Conservation (phyloP, 2,113 vertebrate species). For the Nannospalax galili region DNA sequence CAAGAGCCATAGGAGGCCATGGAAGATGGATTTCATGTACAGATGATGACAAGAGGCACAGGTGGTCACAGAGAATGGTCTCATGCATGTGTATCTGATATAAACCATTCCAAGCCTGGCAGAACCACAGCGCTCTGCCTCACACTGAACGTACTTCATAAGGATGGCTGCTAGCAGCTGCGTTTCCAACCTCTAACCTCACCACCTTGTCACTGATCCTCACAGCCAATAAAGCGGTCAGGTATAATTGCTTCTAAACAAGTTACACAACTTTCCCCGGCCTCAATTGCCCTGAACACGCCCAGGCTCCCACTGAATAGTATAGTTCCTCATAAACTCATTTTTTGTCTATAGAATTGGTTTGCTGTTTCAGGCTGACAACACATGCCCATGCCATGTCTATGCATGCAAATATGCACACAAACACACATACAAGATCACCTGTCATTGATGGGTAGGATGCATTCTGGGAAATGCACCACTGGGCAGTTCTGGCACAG, state of each 20-base stretch:
- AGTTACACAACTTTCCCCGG: neutral
- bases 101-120: neutral
- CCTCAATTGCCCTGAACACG: too few species aligned
- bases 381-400: neutral
- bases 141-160: neutral
- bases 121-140: neutral
- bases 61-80: neutral
- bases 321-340: neutral
- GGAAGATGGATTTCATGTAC: neutral
- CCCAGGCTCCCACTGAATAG: too few species aligned
- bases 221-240: neutral
- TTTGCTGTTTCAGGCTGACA: neutral
- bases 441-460: neutral
- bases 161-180: neutral
- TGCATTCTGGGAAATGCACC: neutral
- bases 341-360: neutral
- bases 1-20: neutral
- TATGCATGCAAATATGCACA: neutral
- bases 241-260: neutral
- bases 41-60: neutral
- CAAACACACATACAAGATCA: neutral
- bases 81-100: neutral
- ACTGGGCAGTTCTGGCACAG: neutral
- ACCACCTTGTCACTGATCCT: neutral
- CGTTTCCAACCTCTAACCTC: neutral